These are phyloP conservation scores for Pogonomyrmex barbatus DNA, from an alignment of 1,140 invertebrate genomes.

Conservation along the genomic window DNA sequence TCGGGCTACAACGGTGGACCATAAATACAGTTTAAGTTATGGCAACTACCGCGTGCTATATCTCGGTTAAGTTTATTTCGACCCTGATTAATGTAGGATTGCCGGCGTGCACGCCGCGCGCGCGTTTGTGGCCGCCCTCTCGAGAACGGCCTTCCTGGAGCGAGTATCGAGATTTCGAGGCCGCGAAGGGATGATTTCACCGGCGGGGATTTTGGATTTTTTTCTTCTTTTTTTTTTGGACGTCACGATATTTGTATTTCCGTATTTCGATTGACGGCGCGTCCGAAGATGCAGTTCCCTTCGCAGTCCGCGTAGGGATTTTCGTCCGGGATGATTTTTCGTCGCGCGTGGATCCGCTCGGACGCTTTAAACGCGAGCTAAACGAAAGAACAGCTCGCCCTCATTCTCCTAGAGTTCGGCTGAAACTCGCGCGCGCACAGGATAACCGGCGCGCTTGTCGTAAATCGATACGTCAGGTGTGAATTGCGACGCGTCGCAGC, in stretches of 20 bases:
- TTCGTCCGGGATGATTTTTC: background rate
- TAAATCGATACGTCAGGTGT: conserved; percentile 63
- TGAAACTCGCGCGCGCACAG: conserved; percentile 13
- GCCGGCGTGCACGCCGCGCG: too few relatives aligned
- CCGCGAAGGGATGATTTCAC: background rate
- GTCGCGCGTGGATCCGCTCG: background rate
- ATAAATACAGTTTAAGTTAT: conserved; percentile 60
- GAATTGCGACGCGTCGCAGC: conserved; percentile 58
- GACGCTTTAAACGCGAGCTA: conserved; percentile 7
- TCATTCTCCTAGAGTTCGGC: background rate
- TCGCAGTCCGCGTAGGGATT: background rate
- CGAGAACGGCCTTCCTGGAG: conserved; percentile 12
- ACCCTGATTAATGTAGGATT: conserved; percentile 48
- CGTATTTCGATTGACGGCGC: background rate
- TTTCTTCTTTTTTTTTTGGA: too few relatives aligned
- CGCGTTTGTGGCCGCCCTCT: background rate
- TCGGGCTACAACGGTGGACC: background rate
- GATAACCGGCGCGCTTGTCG: conserved; percentile 12
- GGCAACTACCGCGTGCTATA: background rate
- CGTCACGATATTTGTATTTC: background rate
- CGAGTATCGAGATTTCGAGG: background rate
- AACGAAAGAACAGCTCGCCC: background rate
- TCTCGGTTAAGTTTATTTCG: conserved; percentile 43
- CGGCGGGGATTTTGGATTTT: background rate
- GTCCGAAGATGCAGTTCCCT: background rate